phyloP scores from a whole-genome alignment of 2,113 vertebrate genomes.

The Ciconia maguari region DNA sequence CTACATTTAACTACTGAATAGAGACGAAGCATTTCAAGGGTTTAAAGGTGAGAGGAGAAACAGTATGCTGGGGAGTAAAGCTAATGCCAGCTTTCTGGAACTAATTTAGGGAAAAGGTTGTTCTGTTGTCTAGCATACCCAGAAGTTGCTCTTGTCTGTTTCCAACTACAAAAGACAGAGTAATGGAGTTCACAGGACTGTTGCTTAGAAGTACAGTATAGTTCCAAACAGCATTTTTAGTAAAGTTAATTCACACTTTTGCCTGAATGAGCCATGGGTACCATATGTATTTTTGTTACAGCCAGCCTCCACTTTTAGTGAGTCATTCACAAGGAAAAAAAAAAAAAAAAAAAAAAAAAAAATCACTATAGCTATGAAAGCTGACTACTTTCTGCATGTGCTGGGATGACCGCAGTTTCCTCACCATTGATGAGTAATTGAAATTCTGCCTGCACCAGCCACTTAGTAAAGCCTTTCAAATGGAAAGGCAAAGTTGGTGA shows the following conservation, averaged over 20 bases:
- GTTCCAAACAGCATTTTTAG: constrained; percentile 18
- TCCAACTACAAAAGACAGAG: background rate
- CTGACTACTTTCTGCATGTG: background rate
- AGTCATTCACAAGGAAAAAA: constrained; percentile 7
- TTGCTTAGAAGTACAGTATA: background rate
- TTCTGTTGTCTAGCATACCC: background rate
- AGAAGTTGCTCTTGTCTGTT: background rate
- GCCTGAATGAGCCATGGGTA: constrained; percentile 36
- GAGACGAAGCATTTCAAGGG: background rate
- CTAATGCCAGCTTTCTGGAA: background rate
- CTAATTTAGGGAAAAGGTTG: background rate
- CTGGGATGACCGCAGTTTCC: background rate
- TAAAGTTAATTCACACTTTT: constrained; percentile 41
- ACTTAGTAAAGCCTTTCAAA: background rate
- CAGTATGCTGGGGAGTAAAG: background rate
- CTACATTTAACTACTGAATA: background rate
- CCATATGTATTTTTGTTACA: constrained; percentile 59
- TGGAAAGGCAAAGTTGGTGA: background rate
- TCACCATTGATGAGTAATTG: background rate
- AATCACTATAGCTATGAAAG: constrained; percentile 3
- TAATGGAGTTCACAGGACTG: background rate
- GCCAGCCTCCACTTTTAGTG: constrained; percentile 46
- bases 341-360: background rate
- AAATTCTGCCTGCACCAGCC: background rate
- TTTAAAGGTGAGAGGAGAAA: background rate